Evolutionary conservation across 92 coral and sea anemone species (phyloP), one percentile per base, ranked within the genome.

Genomic region (Phenganax stokvisi): DNA sequence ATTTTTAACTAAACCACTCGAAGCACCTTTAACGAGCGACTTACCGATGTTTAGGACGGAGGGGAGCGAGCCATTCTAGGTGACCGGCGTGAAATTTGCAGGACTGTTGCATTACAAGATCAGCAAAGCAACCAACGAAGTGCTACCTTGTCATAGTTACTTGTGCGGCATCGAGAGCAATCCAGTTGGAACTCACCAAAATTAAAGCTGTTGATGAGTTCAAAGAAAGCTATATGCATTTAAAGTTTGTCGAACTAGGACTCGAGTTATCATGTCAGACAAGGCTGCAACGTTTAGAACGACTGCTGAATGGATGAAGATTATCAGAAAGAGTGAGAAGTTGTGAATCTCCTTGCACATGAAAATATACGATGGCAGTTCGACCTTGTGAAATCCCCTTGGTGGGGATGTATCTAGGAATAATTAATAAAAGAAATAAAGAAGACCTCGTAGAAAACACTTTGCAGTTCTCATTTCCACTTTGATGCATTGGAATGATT

Each of bases 391-490:
- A 86, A 57, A 52, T 81, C 86, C 56, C 86, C 89, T 8, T 81
- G 89, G 89, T 86, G 85, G 89, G 85, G 89, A 74, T 85, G 85
- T 6, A 63, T 86, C 71, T 81, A 86, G 29, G 85, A 86, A 67
- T 68, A 84, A 30, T 70, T 83, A 53, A 87, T 83, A 65, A 81
- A 70, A 16, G 88, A 88, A 62, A 59, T 82, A 31, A 88, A 88
- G 88, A 85, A 53, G 77, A 56, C 86, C 9, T 17, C 81, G 1
- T 76, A 84, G 79, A 87, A 87, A 56, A 84, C 82, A 30, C 74
- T 87, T 2, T 87, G 84, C 51, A 47, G 89, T 61, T 63, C 87
- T 10, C 60, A 65, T 17, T 84, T 87, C 10, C 58, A 15, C 25
- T 76, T 79, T 56, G 86, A 84, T 44, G 77, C 72, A 13, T 11